Evolutionary conservation across 2,797 vertebrate genomes (phyloP), one percentile per base, ranked within the genome.

Genomic region (Thripadectes ignobilis): DNA sequence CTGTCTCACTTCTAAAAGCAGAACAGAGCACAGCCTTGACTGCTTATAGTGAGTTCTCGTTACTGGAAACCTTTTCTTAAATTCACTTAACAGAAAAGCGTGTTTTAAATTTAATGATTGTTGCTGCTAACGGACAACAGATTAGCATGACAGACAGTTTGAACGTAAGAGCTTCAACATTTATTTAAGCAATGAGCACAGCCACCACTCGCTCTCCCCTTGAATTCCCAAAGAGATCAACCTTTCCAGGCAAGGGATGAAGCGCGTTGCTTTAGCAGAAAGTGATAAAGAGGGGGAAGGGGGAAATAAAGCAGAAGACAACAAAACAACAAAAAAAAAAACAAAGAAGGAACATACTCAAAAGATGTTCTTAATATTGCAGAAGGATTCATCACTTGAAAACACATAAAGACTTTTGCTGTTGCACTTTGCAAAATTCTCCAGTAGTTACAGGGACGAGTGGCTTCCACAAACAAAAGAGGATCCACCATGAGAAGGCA

Each of bases 101-200:
- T 79, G 66, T 21, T 90, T 95, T 68, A 73, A 88, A 80, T 72
- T 82, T 76, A 58, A 85, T 66, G 92, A 94, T 82, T 89, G 95
- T 82, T 95, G 93, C 89, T 93, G 92, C 89, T 94, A 94, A 96
- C 12, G 2, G 96, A 98, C 94, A 95, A 97, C 95, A 95, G 93
- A 96, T 95, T 86, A 97, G 97, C 97, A 89, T 78, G 97, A 97
- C 97, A 97, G 97, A 98, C 97, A 97, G 95, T 97, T 57, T 89
- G 96, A 97, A 97, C 94, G 75, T 63, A 97, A 93, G 96, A 97
- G 97, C 96, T 95, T 93, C 91, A 71, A 97, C 97, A 97, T 94
- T 97, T 85, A 97, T 76, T 96, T 88, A 98, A 98, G 97, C 97
- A 88, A 98, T 97, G 97, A 97, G 96, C 95, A 95, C 94, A 97